These are phyloP conservation scores for Archilochus colubris DNA, from an alignment of 2,113 vertebrate genomes.

Conservation along the genomic window DNA sequence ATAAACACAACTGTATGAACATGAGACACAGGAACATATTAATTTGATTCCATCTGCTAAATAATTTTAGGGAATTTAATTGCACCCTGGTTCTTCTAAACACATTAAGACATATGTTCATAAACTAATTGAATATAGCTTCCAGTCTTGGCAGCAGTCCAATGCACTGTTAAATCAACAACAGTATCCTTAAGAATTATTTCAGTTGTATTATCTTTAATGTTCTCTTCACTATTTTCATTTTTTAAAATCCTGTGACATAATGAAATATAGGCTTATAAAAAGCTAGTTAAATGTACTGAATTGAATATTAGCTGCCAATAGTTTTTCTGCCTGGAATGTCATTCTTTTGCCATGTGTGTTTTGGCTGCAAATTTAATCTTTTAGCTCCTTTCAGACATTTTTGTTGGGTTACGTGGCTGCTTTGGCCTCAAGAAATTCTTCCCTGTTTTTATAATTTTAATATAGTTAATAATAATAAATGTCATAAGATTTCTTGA, in stretches of 20 bases:
- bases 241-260: background rate
- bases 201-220: background rate
- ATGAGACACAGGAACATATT: background rate
- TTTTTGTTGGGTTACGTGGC: background rate
- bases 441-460: background rate
- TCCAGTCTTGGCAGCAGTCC: background rate
- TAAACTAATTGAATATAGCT: constrained; percentile 17
- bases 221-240: background rate
- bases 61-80: background rate
- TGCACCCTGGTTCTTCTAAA: background rate
- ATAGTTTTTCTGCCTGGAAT: background rate
- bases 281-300: background rate
- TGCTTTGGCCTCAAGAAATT: background rate
- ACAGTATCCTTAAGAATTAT: background rate
- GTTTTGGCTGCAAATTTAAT: background rate
- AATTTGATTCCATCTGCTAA: constrained; percentile 32
- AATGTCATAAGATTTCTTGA: background rate
- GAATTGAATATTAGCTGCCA: background rate
- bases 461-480: background rate
- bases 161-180: background rate
- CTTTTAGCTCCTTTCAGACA: background rate
- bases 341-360: background rate
- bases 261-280: background rate
- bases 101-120: constrained; percentile 34
- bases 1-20: background rate